Base-by-base conservation (phyloP, 2,797 vertebrate species). In the Pristis pectinata region DNA sequence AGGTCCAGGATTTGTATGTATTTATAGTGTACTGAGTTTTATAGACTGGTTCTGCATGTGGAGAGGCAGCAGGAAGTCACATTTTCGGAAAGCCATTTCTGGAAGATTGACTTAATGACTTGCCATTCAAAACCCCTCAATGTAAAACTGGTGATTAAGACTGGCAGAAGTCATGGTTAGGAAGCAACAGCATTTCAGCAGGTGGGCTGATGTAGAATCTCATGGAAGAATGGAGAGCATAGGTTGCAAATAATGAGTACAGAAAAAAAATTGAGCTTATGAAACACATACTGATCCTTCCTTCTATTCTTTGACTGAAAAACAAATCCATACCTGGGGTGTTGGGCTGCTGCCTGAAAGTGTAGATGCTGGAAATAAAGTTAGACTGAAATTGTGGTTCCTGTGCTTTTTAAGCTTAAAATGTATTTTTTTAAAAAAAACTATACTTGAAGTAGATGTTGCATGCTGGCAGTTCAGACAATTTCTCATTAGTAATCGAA, bases 71-170 rank as follows among this genome's bases (percentile, higher is more conserved):
- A 10, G 92, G 67, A 72, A 76, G 44, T 76, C 41, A 74, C 22
- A 56, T 56, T 76, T 72, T 30, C 53, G 44, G 92, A 22, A 53
- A 56, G 4, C 49, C 44, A 94, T 41, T 94, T 94, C 92, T 94
- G 92, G 87, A 94, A 94, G 92, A 94, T 53, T 53, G 44, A 76
- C 37, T 94, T 76, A 53, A 94, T 76, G 44, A 53, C 44, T 94
- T 94, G 27, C 27, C 72, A n/a, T 76, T 19, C 44, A 53, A 94
- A 76, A 70, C 41, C 70, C 27, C 76, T 94, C 49, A 72, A 72
- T 74, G 72, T 59, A 53, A 34, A 76, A 70, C 27, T 30, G 70
- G 44, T 94, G 92, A 94, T 94, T 94, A 94, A 74, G 41, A 13
- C 67, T 74, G 41, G 44, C 27, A 94, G 44, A 94, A 94, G 17